Evolutionary conservation across 2,797 vertebrate genomes (phyloP).

Genomic region (Characodon lateralis): DNA sequence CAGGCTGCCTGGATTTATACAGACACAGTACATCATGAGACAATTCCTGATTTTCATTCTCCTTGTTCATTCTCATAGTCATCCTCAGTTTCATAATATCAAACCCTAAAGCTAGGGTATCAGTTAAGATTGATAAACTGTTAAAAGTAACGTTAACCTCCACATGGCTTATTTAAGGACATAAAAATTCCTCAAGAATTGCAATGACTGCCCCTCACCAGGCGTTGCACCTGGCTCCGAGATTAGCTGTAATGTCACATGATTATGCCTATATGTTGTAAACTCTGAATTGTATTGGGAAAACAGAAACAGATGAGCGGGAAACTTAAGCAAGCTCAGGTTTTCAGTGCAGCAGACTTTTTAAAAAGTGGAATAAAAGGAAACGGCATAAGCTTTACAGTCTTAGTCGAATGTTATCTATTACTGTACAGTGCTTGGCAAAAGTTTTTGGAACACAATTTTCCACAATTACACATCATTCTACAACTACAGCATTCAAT

Average conservation of each 20-base stretch:
- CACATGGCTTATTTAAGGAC: neutral
- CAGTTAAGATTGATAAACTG: constrained; percentile 3
- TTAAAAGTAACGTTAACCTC: neutral
- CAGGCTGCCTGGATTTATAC: constrained; percentile 43
- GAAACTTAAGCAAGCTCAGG: neutral
- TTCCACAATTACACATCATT: neutral
- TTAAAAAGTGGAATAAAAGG: neutral
- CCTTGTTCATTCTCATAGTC: constrained; percentile 1
- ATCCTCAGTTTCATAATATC: constrained; percentile 7
- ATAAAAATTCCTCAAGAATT: neutral
- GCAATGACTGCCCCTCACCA: neutral
- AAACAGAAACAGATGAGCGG: neutral
- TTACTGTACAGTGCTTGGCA: neutral
- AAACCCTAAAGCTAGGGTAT: constrained; percentile 3
- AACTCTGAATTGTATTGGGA: neutral
- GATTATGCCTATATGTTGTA: neutral
- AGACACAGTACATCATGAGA: constrained; percentile 45
- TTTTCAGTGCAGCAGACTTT: neutral
- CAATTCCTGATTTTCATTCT: constrained; percentile 27
- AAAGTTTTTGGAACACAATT: neutral
- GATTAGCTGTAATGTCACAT: neutral
- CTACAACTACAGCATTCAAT: neutral
- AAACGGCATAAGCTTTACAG: neutral
- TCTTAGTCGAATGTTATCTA: neutral
- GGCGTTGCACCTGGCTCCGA: neutral